A percentile compares a stretch with the other conserved stretches of the same genome.
These are phyloP conservation scores for Brachypalpus laphriformis DNA, from an alignment of 2,888 invertebrate species.

Conservation along the genomic window DNA sequence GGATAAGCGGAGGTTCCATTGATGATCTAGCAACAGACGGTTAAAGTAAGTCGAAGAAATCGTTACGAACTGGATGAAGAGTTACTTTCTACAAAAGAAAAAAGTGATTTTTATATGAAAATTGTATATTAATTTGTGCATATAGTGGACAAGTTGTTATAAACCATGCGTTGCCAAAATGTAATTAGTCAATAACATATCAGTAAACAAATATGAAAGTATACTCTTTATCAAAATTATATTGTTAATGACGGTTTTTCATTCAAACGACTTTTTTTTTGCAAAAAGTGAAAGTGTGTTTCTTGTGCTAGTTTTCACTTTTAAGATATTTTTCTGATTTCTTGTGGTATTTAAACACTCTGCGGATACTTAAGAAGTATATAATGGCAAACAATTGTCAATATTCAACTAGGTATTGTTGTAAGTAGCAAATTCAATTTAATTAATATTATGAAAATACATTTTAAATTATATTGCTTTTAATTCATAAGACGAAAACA, in stretches of 20 bases:
- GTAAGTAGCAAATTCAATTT: conserved; percentile 79
- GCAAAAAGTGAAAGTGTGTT: conserved; percentile 56
- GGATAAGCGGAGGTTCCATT: conserved; percentile 61
- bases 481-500: too few relatives aligned
- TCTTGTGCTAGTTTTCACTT: conserved; percentile 58
- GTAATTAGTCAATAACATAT: conserved; percentile 4
- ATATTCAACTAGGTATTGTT: conserved; percentile 83
- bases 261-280: conserved; percentile 28
- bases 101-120: conserved; percentile 30
- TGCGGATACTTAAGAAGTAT: conserved; percentile 7
- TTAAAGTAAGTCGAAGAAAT: conserved; percentile 69
- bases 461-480: too few relatives aligned
- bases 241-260: conserved; percentile 39
- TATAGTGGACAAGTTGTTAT: neutral
- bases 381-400: conserved; percentile 81
- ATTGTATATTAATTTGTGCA: neutral
- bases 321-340: conserved; percentile 33
- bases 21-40: conserved; percentile 68
- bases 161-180: conserved; percentile 3
- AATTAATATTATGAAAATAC: neutral
- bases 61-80: conserved; percentile 61
- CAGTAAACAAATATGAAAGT: conserved; percentile 16
- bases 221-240: neutral
- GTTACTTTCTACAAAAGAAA: conserved; percentile 51
- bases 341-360: neutral